Evolutionary conservation across 2,888 invertebrate species (phyloP).

Genomic region (Dynastes maya): DNA sequence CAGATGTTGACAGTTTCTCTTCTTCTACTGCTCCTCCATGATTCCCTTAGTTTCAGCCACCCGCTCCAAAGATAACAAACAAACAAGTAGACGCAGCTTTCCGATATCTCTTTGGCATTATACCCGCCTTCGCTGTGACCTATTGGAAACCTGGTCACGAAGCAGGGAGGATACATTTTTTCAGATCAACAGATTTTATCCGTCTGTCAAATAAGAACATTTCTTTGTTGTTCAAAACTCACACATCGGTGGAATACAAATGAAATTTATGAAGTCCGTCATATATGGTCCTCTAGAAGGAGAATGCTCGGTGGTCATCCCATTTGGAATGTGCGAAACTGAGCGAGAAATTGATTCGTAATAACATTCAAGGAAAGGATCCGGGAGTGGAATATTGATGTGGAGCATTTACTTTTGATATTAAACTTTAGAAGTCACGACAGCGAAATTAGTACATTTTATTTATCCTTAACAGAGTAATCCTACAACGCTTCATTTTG

Average conservation of each 20-base stretch:
- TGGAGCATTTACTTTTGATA: no score
- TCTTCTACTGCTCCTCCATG: conserved; percentile 24
- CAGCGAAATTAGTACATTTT: no score
- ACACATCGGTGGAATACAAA: conserved; percentile 32
- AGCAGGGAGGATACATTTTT: conserved; percentile 61
- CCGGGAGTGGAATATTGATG: no score
- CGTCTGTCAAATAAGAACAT: conserved; percentile 62
- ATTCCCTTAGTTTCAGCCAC: conserved; percentile 1
- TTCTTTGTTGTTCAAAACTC: conserved; percentile 56
- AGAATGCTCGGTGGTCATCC: neutral
- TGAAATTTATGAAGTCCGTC: conserved; percentile 29
- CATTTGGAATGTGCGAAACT: neutral
- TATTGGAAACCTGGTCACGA: conserved; percentile 59
- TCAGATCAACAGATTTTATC: conserved; percentile 63
- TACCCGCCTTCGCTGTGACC: conserved; percentile 2
- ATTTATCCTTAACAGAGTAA: no score
- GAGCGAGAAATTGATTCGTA: neutral
- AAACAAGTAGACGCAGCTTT: neutral
- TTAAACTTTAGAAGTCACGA: no score
- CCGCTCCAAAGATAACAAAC: conserved; percentile 22
- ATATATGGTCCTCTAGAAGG: conserved; percentile 18
- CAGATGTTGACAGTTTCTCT: conserved; percentile 56
- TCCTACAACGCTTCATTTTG: no score
- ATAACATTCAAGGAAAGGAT: no score
- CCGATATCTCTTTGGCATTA: conserved; percentile 7